Evolutionary conservation across 2,113 vertebrate genomes (phyloP).

Genomic region (Bambusicola thoracicus): DNA sequence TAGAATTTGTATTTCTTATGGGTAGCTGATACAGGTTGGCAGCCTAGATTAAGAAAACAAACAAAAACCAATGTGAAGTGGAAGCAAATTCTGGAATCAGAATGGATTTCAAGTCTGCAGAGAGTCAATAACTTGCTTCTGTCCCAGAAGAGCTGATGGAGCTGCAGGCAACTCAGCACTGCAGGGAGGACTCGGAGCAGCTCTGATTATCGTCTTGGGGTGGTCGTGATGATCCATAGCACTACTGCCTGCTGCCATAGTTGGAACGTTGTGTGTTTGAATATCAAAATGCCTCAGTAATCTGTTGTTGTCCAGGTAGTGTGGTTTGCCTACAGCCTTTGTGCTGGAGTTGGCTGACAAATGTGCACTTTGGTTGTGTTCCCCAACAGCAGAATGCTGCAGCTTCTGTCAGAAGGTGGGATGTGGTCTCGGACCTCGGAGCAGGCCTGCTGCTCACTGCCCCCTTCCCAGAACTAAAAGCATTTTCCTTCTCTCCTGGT

Average conservation of each 20-base stretch:
- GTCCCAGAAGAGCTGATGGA: not conserved
- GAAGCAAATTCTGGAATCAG: not conserved
- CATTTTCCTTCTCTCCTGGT: not conserved
- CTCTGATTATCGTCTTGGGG: not conserved
- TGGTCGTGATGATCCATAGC: not conserved
- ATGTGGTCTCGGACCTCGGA: rapidly evolving
- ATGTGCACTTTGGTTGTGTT: not conserved
- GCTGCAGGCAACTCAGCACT: not conserved
- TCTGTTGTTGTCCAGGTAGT: not conserved
- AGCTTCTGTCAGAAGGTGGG: not conserved
- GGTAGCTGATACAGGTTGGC: not conserved
- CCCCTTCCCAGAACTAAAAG: rapidly evolving
- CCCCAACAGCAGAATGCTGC: not conserved
- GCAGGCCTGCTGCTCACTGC: not conserved
- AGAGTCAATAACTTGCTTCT: not conserved
- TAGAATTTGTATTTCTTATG: not conserved
- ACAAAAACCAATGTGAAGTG: not conserved
- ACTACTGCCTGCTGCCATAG: not conserved
- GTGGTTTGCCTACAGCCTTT: not conserved
- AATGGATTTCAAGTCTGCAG: not conserved
- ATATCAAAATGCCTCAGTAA: not conserved
- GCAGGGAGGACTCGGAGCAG: not conserved
- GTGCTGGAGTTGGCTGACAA: not conserved
- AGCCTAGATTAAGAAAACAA: not conserved
- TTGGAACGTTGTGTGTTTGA: not conserved